Evolutionary conservation across 2,888 invertebrate genomes (phyloP).

Genomic region (Cremastinae sp.): DNA sequence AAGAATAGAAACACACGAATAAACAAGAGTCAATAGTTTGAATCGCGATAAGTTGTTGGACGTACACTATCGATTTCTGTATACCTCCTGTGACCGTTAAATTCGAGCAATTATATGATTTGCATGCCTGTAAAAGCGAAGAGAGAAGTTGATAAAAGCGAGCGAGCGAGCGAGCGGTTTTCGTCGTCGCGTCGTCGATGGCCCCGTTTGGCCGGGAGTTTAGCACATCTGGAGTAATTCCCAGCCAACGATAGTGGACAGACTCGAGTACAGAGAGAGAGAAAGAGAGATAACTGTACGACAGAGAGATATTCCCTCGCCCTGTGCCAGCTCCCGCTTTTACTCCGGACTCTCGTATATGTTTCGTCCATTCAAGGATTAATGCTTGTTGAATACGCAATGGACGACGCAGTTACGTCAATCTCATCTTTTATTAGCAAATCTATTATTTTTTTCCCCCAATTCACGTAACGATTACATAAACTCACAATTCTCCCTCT

Average conservation of each 20-base stretch:
- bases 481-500: too few species aligned
- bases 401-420: constrained; percentile 46
- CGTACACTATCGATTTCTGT: constrained; percentile 13
- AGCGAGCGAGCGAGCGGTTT: constrained; percentile 37
- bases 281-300: too few species aligned
- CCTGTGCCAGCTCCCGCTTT: constrained; percentile 41
- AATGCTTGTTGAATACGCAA: constrained; percentile 58
- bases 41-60: neutral
- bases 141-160: constrained; percentile 12
- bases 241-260: constrained; percentile 43
- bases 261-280: constrained; percentile 32
- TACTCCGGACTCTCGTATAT: constrained; percentile 12
- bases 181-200: constrained; percentile 29
- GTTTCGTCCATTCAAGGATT: constrained; percentile 47
- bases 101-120: constrained; percentile 60
- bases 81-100: constrained; percentile 2
- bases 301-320: constrained; percentile 15
- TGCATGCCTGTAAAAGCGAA: constrained; percentile 22
- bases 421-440: neutral
- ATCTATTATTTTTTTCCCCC: constrained; percentile 14
- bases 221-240: constrained; percentile 61
- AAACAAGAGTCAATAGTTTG: neutral
- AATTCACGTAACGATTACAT: too few species aligned
- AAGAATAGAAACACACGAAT: neutral
- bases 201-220: constrained; percentile 35